These are phyloP conservation scores for Vidua chalybeata DNA, from an alignment of 2,113 vertebrate species.

Conservation along the genomic window DNA sequence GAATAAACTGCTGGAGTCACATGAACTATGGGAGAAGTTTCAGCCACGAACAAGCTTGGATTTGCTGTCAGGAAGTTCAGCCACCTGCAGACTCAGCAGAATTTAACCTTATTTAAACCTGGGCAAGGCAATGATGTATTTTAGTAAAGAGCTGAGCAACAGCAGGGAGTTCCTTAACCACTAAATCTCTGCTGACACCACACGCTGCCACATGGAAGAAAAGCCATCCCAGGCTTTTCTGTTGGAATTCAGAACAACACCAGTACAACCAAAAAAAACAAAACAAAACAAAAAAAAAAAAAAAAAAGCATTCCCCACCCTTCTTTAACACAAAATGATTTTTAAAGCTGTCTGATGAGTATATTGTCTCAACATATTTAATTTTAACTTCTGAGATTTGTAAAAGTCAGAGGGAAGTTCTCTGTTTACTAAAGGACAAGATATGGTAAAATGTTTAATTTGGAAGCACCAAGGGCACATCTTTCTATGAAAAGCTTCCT, in stretches of 20 bases:
- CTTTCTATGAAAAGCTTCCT: neutral
- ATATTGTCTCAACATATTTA: neutral
- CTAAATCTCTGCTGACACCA: neutral
- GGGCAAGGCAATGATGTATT: neutral
- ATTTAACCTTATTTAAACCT: neutral
- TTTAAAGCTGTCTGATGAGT: neutral
- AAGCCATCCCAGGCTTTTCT: neutral
- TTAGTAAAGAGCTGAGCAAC: neutral
- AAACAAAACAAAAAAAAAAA: no score
- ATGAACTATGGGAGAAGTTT: neutral
- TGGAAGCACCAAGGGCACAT: neutral
- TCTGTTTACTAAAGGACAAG: neutral
- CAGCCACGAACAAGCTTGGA: accelerated
- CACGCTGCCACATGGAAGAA: neutral
- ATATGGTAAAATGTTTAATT: neutral
- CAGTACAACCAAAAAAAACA: neutral
- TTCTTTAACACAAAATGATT: neutral
- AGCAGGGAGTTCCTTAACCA: neutral
- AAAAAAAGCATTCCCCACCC: neutral
- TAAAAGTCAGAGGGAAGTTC: neutral
- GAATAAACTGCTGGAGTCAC: neutral
- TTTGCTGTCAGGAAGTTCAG: neutral
- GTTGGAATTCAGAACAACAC: neutral
- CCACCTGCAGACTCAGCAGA: neutral
- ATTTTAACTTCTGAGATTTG: neutral